Evolutionary conservation across 2,888 invertebrate species (phyloP).

Genomic region (Halictus quadricinctus): DNA sequence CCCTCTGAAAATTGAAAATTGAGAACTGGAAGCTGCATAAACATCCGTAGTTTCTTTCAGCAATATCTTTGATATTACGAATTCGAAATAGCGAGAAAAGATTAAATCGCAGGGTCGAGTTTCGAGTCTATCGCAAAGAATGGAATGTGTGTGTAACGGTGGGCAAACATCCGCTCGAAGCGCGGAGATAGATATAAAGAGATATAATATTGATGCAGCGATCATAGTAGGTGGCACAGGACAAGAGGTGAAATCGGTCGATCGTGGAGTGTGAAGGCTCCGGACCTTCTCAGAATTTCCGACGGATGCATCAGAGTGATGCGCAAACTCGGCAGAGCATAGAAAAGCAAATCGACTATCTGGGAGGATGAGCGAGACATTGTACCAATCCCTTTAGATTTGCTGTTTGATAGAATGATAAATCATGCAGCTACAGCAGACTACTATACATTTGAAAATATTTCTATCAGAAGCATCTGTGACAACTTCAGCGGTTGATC

Average conservation of each 20-base stretch:
- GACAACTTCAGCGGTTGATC: no score
- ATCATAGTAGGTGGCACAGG: constrained; percentile 21
- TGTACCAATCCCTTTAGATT: background rate
- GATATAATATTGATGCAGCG: constrained; percentile 51
- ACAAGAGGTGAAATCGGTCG: constrained; percentile 18
- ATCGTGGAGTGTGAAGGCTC: background rate
- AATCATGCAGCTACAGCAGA: background rate
- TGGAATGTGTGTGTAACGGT: constrained; percentile 37
- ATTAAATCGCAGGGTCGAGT: background rate
- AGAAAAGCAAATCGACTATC: background rate
- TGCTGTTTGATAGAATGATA: background rate
- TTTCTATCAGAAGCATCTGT: background rate
- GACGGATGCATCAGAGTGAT: background rate
- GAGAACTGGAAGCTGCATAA: background rate
- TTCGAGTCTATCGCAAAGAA: constrained; percentile 3
- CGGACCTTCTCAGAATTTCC: constrained; percentile 5
- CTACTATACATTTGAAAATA: background rate
- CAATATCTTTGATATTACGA: no score
- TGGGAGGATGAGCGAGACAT: background rate
- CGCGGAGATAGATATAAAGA: constrained; percentile 41
- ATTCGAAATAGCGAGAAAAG: background rate
- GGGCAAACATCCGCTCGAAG: constrained; percentile 30
- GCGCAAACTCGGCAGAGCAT: background rate
- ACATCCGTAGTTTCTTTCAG: background rate
- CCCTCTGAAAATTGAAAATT: background rate